These are phyloP conservation scores for Tholera decimalis DNA, from an alignment of 2,888 invertebrate genomes.

Conservation along the genomic window DNA sequence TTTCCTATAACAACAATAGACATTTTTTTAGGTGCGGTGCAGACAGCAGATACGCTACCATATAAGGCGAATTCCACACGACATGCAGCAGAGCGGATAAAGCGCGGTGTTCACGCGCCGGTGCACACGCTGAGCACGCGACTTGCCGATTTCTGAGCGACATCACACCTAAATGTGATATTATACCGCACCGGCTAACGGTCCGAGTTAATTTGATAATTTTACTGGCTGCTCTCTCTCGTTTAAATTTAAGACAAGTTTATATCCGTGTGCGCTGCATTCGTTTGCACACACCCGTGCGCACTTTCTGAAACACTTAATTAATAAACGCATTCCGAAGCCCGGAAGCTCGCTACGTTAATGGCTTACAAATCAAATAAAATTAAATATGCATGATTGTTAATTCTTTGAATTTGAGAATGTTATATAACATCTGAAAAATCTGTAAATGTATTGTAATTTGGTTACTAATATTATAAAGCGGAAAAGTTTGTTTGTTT, in stretches of 20 bases:
- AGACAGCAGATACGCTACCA: conserved; percentile 73
- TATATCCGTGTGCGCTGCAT: conserved; percentile 60
- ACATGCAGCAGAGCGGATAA: conserved; percentile 77
- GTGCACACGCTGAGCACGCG: conserved; percentile 63
- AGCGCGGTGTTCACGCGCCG: conserved; percentile 72
- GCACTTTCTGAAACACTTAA: conserved; percentile 54
- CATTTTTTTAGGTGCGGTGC: conserved; percentile 69
- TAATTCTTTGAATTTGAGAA: conserved; percentile 4
- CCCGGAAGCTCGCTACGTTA: conserved; percentile 22
- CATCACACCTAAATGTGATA: conserved; percentile 63
- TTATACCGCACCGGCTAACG: conserved; percentile 64
- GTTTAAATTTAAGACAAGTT: conserved; percentile 60
- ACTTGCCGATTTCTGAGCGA: conserved; percentile 64
- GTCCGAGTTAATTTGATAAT: conserved; percentile 75
- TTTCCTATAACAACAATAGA: conserved; percentile 70
- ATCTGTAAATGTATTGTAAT: background rate
- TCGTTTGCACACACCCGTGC: conserved; percentile 46
- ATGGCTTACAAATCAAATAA: conserved; percentile 18
- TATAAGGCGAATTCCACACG: conserved; percentile 86
- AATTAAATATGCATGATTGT: conserved; percentile 25
- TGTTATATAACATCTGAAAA: background rate
- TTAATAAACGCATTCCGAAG: conserved; percentile 42
- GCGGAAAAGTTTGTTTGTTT: too few species aligned
- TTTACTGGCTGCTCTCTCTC: conserved; percentile 70
- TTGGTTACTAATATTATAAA: too few species aligned